These are phyloP conservation scores for Rhodinocichla rosea DNA, from an alignment of 2,113 vertebrate species.

Conservation along the genomic window DNA sequence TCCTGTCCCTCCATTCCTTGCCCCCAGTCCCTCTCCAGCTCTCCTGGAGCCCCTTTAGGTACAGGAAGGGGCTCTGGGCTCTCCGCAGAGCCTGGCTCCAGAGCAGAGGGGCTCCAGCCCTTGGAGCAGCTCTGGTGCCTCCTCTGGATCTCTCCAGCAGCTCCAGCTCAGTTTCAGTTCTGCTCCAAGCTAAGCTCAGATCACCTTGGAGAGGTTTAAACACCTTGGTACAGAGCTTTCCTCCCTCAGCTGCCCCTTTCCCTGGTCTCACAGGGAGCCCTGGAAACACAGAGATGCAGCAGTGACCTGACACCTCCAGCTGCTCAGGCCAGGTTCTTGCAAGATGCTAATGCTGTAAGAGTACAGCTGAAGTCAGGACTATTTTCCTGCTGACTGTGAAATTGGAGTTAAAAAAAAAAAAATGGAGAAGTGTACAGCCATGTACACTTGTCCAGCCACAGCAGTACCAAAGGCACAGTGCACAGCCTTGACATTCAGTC, in stretches of 20 bases:
- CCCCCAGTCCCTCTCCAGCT: not conserved
- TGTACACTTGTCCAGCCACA: slow-evolving; percentile 10
- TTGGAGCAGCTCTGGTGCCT: fast-evolving
- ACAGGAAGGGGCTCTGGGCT: not conserved
- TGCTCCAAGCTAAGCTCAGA: not conserved
- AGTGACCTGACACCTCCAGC: not conserved
- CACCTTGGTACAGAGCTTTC: fast-evolving
- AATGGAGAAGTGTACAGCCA: not conserved
- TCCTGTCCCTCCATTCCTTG: not conserved
- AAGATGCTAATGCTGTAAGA: slow-evolving; percentile 2
- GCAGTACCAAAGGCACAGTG: not conserved
- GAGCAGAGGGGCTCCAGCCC: not conserved
- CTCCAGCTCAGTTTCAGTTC: not conserved
- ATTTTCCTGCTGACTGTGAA: slow-evolving; percentile 47
- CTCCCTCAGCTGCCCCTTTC: not conserved
- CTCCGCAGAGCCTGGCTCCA: not conserved
- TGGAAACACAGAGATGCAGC: not conserved
- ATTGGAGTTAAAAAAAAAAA: not conserved
- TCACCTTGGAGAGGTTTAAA: not conserved
- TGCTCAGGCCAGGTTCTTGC: not conserved
- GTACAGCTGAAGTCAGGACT: slow-evolving; percentile 37
- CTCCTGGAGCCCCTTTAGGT: not conserved
- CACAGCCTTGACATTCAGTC: not conserved
- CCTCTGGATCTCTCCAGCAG: not conserved
- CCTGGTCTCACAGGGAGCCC: not conserved